These are phyloP conservation scores for Lutraria rhynchaena DNA, from an alignment of 1,140 invertebrate genomes.

Conservation along the genomic window DNA sequence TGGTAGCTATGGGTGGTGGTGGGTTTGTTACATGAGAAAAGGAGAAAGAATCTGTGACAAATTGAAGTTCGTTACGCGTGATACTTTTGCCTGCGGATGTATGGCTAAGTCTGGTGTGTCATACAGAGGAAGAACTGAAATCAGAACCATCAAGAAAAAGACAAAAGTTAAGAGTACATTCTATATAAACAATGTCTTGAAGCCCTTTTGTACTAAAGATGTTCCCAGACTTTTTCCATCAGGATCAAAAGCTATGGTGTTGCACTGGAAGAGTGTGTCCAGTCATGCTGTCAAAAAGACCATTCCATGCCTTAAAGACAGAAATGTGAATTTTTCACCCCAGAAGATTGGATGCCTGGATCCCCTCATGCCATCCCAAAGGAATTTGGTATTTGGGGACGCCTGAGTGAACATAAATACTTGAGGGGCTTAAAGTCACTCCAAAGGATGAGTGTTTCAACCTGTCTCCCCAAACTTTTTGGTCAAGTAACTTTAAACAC, in stretches of 20 bases:
- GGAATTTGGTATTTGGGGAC: conserved; percentile 22
- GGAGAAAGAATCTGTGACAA: background rate
- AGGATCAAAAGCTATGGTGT: conserved; percentile 8
- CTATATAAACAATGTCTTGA: conserved; percentile 34
- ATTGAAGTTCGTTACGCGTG: conserved; percentile 32
- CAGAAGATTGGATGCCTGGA: conserved; percentile 8
- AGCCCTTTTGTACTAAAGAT: conserved; percentile 21
- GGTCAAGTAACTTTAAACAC: too few species aligned
- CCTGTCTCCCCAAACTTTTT: too few species aligned
- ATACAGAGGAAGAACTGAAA: conserved; percentile 18
- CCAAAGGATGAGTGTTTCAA: too few species aligned
- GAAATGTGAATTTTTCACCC: background rate
- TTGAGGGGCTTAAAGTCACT: too few species aligned
- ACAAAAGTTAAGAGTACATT: conserved; percentile 9
- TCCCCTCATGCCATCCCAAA: conserved; percentile 33
- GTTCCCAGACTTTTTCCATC: conserved; percentile 24
- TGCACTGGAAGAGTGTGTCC: conserved; percentile 4
- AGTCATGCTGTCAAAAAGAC: conserved; percentile 13
- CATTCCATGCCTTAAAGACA: background rate
- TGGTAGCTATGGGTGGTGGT: conserved; percentile 20
- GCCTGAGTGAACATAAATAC: too few species aligned
- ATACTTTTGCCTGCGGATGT: conserved; percentile 23
- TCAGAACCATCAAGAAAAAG: conserved; percentile 7
- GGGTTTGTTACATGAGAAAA: conserved; percentile 28
- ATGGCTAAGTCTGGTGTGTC: conserved; percentile 32